Conservation (phyloP, 2,797 vertebrate species). For the Gymnoscopelus microlampas region DNA sequence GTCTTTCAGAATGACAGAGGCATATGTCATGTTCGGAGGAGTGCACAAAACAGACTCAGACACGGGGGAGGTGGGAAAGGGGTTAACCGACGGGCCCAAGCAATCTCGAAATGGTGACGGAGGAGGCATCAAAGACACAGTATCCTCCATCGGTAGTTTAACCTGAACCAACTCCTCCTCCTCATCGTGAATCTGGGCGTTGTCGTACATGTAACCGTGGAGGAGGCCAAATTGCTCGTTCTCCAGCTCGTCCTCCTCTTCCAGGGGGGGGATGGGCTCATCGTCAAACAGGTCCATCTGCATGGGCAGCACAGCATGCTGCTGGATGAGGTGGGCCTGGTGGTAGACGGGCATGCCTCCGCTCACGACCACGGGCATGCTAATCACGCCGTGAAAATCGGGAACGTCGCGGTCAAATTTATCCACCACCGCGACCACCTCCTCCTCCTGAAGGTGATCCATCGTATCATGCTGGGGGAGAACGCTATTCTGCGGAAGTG, state of each 20-base stretch:
- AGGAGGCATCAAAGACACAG: slow-evolving; percentile 91
- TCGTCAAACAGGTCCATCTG: slow-evolving; percentile 80
- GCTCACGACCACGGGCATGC: slow-evolving; percentile 68
- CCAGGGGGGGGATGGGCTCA: slow-evolving; percentile 75
- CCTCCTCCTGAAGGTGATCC: slow-evolving; percentile 81
- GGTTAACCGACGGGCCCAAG: slow-evolving; percentile 84
- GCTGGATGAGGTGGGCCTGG: slow-evolving; percentile 78
- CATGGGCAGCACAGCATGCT: slow-evolving; percentile 79
- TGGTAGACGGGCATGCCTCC: slow-evolving; percentile 76
- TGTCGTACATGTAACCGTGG: slow-evolving; percentile 90
- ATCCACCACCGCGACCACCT: slow-evolving; percentile 54
- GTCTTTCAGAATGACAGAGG: slow-evolving; percentile 92
- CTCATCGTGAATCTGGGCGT: slow-evolving; percentile 84
- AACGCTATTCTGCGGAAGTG: slow-evolving; percentile 71
- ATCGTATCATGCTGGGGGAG: slow-evolving; percentile 74
- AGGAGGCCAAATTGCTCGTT: slow-evolving; percentile 91
- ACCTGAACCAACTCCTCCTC: slow-evolving; percentile 76
- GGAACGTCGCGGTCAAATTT: slow-evolving; percentile 79
- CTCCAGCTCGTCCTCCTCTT: slow-evolving; percentile 75
- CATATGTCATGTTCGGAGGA: slow-evolving; percentile 87
- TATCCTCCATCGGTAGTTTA: slow-evolving; percentile 87
- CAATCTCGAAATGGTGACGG: slow-evolving; percentile 96
- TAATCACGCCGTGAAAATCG: slow-evolving; percentile 78
- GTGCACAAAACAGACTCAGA: slow-evolving; percentile 94
- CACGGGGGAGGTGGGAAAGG: slow-evolving; percentile 88